Base-by-base conservation (phyloP, 2,888 invertebrate species). In the Merodon equestris region DNA sequence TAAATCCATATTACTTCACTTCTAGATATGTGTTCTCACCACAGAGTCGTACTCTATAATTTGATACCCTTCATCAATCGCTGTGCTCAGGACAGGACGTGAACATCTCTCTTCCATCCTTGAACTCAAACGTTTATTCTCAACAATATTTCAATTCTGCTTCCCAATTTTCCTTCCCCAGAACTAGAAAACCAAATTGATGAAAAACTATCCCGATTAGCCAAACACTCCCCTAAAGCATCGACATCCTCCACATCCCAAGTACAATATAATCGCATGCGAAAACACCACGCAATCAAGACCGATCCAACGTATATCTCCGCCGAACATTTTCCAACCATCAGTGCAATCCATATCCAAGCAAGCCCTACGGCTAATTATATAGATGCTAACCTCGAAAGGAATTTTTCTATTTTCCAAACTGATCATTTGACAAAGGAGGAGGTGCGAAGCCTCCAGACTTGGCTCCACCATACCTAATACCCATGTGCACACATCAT, bases 371-470 rank as follows among this genome's bases (percentile, higher is more conserved):
- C 45, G 51, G 77, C 73, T 77, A 77, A 77, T 77, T 77, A 77
- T 27, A 27, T 68, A 73, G 77, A 73, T 73, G 77, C 77, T 73
- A 73, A 68, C 77, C 63, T 68, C 67, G 73, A 47, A 44, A 58
- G 67, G 77, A 77, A 77, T 77, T 77, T 77, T 77, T 73, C 77
- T 73, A 73, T 77, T 77, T 27, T 68, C 44, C 47, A 73, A 77
- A 73, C 67, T 63, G 63, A 77, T 77, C 73, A 77, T 77, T 77
- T 77, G 77, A 77, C 77, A 73, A 77, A 73, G 67, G 67, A 77
- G 77, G 77, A 73, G 72, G 77, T 73, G 61, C 58, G 67, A 72
- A 42, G 67, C 57, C 67, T 57, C 67, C 73, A 67, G 73, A 68
- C 73, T 19, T 12, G 73, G 67, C 77, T 68, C 63, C 77, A 58